A percentile compares a stretch with the other conserved stretches of the same genome.
Evolutionary conservation across 37 sponge, comb jelly and placozoan species (phyloP).

Genomic region (Beroe ovata): DNA sequence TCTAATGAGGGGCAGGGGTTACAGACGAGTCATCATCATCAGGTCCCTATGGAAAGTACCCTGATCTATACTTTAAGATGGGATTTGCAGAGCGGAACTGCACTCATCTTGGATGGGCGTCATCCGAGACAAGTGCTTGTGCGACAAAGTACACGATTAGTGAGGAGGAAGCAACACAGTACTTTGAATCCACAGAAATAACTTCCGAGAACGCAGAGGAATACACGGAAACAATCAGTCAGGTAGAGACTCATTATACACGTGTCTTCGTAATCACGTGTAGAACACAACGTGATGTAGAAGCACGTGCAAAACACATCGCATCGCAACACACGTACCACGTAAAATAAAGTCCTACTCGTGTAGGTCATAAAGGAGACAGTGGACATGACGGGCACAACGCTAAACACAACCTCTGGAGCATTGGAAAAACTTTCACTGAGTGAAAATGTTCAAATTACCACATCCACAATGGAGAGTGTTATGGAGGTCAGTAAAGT

Average conservation of each 20-base stretch:
- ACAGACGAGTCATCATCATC: too few species aligned
- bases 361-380: slow-evolving; percentile 11
- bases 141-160: slow-evolving; percentile 4
- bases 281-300: too few species aligned
- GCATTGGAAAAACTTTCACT: background rate
- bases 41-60: slow-evolving; percentile 12
- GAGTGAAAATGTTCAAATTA: background rate
- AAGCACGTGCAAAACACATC: too few species aligned
- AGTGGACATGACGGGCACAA: background rate
- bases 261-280: too few species aligned
- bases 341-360: too few species aligned
- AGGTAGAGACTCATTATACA: background rate
- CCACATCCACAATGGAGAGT: background rate
- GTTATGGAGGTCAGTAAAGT: slow-evolving; percentile 29
- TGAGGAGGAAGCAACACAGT: background rate
- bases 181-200: slow-evolving; percentile 1
- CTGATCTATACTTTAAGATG: background rate
- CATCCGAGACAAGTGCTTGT: background rate
- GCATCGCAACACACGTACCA: too few species aligned
- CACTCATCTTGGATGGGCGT: background rate
- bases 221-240: slow-evolving; percentile 16
- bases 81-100: background rate
- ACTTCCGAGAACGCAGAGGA: background rate
- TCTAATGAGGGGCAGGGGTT: too few species aligned
- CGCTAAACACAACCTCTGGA: background rate